These are phyloP conservation scores for Holothuria scabra DNA, from an alignment of 53 echinoderm and acorn worm genomes.

Conservation along the genomic window DNA sequence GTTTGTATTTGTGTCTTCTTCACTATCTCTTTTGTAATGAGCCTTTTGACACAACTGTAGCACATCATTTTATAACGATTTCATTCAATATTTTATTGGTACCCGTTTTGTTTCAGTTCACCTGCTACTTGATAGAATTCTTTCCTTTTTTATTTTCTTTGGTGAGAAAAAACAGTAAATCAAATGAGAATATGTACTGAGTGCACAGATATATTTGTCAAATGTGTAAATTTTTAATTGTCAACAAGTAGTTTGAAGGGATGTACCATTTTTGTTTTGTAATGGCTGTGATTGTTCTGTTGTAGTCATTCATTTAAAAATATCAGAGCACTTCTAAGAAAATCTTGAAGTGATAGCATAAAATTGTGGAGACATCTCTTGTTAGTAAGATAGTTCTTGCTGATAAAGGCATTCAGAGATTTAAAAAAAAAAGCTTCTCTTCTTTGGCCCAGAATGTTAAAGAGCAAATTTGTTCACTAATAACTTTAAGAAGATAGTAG, in stretches of 20 bases:
- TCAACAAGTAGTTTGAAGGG: neutral
- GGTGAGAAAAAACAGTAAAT: constrained; percentile 22
- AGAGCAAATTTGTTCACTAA: too few species aligned
- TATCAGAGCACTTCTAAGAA: too few species aligned
- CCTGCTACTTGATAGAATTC: constrained; percentile 4
- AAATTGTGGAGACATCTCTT: too few species aligned
- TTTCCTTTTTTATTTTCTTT: neutral
- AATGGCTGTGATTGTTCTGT: too few species aligned
- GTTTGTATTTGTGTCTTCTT: neutral
- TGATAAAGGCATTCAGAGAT: too few species aligned
- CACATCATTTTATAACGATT: neutral
- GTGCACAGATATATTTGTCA: neutral
- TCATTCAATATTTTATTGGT: neutral
- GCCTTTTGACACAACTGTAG: neutral
- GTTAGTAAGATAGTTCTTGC: too few species aligned
- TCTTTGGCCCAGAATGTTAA: too few species aligned
- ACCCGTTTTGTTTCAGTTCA: neutral
- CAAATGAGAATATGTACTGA: neutral
- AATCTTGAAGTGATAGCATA: too few species aligned
- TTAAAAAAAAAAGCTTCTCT: too few species aligned
- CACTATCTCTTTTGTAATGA: neutral
- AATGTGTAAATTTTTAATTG: neutral
- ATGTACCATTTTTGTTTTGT: too few species aligned
- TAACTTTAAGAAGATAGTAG: too few species aligned
- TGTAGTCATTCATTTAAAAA: too few species aligned